These are phyloP conservation scores for Pseudolaguvia tuberculata DNA, from an alignment of 2,113 vertebrate genomes.

Conservation along the genomic window DNA sequence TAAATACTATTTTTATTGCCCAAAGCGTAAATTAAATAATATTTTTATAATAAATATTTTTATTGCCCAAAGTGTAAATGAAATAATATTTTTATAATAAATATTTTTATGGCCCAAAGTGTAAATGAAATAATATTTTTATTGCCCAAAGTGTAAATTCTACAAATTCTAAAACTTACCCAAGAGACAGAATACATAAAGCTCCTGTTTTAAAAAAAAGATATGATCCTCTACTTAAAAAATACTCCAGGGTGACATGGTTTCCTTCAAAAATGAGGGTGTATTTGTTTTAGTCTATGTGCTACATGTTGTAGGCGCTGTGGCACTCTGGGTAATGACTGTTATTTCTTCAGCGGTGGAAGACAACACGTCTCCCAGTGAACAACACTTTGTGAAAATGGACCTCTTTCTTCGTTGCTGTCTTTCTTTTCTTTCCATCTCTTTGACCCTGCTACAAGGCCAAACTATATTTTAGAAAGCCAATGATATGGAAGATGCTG, in stretches of 20 bases:
- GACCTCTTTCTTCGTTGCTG: constrained; percentile 53
- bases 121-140: too few relatives aligned
- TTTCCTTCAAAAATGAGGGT: constrained; percentile 34
- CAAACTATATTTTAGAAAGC: constrained; percentile 60
- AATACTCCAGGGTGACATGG: background rate
- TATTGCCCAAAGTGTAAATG: too few relatives aligned
- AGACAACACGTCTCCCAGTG: constrained; percentile 66
- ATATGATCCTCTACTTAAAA: background rate
- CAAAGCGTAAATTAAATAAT: too few relatives aligned
- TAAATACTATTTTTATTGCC: too few relatives aligned
- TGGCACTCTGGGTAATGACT: constrained; percentile 65
- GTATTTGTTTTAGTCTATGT: constrained; percentile 50
- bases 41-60: too few relatives aligned
- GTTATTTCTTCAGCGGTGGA: constrained; percentile 62
- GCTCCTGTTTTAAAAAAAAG: background rate
- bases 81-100: too few relatives aligned
- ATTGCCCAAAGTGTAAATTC: too few relatives aligned
- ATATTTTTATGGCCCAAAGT: too few relatives aligned
- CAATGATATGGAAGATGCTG: constrained; percentile 19
- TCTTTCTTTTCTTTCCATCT: constrained; percentile 46
- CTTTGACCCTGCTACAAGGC: constrained; percentile 64
- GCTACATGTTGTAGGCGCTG: constrained; percentile 54
- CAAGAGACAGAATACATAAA: background rate
- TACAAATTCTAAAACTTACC: background rate
- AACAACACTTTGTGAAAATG: constrained; percentile 73